These are phyloP conservation scores for Champsocephalus esox DNA, from an alignment of 2,797 vertebrate genomes.

Conservation along the genomic window DNA sequence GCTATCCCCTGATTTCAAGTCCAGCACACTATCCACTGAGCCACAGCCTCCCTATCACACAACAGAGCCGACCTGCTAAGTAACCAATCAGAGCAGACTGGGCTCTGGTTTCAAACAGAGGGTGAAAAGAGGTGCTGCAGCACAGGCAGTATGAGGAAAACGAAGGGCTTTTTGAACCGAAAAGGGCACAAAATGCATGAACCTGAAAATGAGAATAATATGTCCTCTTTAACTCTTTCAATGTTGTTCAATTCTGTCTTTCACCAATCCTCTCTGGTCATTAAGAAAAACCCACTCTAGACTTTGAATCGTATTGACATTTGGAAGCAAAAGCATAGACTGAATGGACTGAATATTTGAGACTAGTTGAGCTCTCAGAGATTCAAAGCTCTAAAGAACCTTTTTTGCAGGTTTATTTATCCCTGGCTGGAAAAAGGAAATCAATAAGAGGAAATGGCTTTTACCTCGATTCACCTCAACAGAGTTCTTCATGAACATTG, in stretches of 20 bases:
- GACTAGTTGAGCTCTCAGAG: not conserved
- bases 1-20: too few relatives aligned
- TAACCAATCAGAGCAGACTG: too few relatives aligned
- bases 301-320: not conserved
- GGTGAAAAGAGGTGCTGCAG: too few relatives aligned
- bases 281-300: not conserved
- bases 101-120: too few relatives aligned
- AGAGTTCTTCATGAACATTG: not conserved
- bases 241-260: too few relatives aligned
- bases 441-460: conserved; percentile 22
- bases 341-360: not conserved
- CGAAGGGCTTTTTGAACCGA: too few relatives aligned
- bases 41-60: too few relatives aligned
- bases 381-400: not conserved
- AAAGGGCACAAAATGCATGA: too few relatives aligned
- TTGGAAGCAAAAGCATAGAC: not conserved
- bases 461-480: conserved; percentile 6
- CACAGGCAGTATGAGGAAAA: too few relatives aligned
- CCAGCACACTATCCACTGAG: too few relatives aligned
- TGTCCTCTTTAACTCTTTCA: not conserved
- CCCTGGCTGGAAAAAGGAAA: conserved; percentile 1
- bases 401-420: conserved; percentile 14
- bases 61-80: too few relatives aligned
- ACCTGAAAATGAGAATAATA: too few relatives aligned
- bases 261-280: not conserved